Base-by-base conservation (phyloP, 2,797 vertebrate species). In the Apogon talboti region DNA sequence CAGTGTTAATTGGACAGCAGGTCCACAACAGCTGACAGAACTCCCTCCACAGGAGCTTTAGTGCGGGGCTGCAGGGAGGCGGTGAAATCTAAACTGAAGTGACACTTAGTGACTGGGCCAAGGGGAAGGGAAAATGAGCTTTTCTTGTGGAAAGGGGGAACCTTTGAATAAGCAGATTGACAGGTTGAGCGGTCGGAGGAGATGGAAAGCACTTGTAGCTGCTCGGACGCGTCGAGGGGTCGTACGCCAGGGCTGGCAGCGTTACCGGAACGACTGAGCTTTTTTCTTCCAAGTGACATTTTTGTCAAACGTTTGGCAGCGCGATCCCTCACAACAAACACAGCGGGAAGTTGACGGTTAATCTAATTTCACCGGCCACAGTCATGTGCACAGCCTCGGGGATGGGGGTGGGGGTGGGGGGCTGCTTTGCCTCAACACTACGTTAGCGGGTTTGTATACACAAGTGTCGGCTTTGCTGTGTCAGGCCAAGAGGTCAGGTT, bases 81-180 rank as follows among this genome's bases (percentile, higher is more conserved):
- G 15, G 79, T 89, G 78, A 87, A 91, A 89, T 79, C 74, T 91
- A 93, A 94, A 88, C 88, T 80, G 76, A 93, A 93, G 89, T 91
- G 90, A 93, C 92, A 92, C 87, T 86, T 73, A 84, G 76, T 84
- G 90, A 85, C 86, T 81, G 73, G 83, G 84, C 87, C 81, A 35
- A 71, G 84, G 72, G 76, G 79, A 78, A 80, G 66, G 76, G 83
- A 86, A 85, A 89, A 91, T 85, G 51, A 86, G 88, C 78, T 88
- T 91, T 88, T 87, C 87, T 78, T 13, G 56, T 73, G 81, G 78
- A 85, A 81, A 79, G 71, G 13, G 41, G 41, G 41, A n/a, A 6
- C 41, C 41, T 42, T n/a, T 89, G 90, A 91, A 91, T 89, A 86
- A 83, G 78, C 80, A 91, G 91, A 92, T 86, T 93, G 92, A 92